Base-by-base conservation (phyloP, 2,113 vertebrate genomes). In the Odontesthes bonariensis region DNA sequence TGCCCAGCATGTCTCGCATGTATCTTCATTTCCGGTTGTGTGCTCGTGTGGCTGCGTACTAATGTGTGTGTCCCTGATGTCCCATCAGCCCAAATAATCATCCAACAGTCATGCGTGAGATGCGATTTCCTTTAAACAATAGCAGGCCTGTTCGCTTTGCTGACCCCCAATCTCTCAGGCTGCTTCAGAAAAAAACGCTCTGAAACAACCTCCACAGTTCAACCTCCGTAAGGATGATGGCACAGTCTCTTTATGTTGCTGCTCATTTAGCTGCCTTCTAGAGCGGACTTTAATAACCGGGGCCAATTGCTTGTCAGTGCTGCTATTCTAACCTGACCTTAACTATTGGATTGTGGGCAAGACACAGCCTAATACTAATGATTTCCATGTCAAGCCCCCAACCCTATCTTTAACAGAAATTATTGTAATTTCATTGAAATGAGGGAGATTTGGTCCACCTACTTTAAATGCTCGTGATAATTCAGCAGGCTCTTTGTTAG, bases 61-160 rank as follows among this genome's bases (percentile, higher is more conserved):
- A 58, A 53, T 68, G 61, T 68, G 61, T 72, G 79, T 84, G 78
- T 84, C 23, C 60, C 73, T 82, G 83, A 84, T 80, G 78, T 75
- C 66, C 86, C 83, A 87, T 93, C 88, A 84, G 63, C 67, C 69
- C 77, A 91, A 88, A 90, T 87, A 87, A 89, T 88, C 83, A 80
- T 83, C 71, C 85, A 38, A 82, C 83, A 77, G 74, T 86, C 90
- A 89, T 87, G 86, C 83, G 86, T 91, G 92, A 91, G 87, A 91
- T 88, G 87, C 57, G 77, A 87, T 88, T 92, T 89, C 77, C 73
- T 69, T 86, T 86, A 86, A 86, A 92, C 90, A 92, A 91, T 88
- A 87, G 87, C 83, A 46, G 83, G 77, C 74, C 61, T 44, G 71
- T 83, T 82, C 55, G 54, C 82, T 73, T 84, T 73, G 55, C 64